Base-by-base conservation (phyloP, 2,113 vertebrate genomes). In the Eublepharis macularius region DNA sequence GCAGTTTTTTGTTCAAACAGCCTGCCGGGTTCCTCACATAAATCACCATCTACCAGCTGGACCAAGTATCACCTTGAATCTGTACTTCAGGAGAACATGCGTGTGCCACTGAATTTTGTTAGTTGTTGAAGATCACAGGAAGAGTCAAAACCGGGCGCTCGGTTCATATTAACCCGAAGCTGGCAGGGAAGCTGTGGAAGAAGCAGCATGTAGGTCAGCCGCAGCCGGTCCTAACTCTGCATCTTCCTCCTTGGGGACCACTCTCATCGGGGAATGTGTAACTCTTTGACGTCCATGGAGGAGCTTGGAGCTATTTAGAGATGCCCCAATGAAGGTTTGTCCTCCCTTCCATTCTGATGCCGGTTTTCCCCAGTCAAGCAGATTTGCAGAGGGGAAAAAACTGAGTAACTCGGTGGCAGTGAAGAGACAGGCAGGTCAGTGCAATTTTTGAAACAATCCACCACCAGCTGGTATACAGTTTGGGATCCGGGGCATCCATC, bases 351-450 rank as follows among this genome's bases (percentile, higher is more conserved):
- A 8, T 63, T 68, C 0, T 0, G 73, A 49, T 78, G 47, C 86
- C 69, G 26, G 17, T 4, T 54, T 41, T 54, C 32, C 9, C 32
- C 63, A 57, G 57, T 78, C n/a, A n/a, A 21, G 45, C 32, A 79
- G 66, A 19, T 81, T 57, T 51, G 45, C 66, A 49, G 65, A 74
- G 14, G 93, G 9, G 0, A 17, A 39, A 77, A 51, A 63, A 88
- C 54, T 77, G 1, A 36, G 68, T 41, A 76, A 1, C 0, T 0
- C 86, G 24, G 57, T 83, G 87, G 85, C 91, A 87, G 9, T 54
- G 63, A 63, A 82, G 72, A 41, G 87, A 9, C 45, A 87, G 77
- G 72, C 83, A 89, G 76, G 87, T 85, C 87, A 83, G 85, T 91
- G 92, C 21, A 1, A 12, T 78, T 89, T 83, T 80, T 6, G 78